Conservation (phyloP, 2,797 vertebrate genomes). For the Enteromius argenteus region DNA sequence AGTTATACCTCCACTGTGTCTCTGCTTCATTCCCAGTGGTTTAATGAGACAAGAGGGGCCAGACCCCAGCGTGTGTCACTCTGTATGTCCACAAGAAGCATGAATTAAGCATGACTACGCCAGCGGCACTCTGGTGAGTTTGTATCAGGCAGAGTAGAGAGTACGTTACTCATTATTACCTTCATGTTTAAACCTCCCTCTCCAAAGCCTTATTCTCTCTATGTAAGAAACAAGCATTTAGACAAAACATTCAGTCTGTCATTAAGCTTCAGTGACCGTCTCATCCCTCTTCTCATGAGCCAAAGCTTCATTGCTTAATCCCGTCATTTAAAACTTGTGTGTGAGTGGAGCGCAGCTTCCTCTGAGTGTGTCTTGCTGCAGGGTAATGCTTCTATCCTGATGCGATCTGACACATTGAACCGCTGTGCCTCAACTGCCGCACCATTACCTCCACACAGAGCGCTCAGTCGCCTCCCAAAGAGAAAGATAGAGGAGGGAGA, state of each 20-base stretch:
- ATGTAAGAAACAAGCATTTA: slow-evolving; percentile 30
- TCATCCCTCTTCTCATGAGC: slow-evolving; percentile 31
- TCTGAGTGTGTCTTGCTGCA: slow-evolving; percentile 41
- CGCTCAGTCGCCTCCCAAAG: neutral
- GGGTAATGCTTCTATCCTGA: slow-evolving; percentile 50
- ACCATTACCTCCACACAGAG: slow-evolving; percentile 43
- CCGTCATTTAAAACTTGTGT: slow-evolving; percentile 39
- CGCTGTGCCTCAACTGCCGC: slow-evolving; percentile 41
- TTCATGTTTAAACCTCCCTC: neutral
- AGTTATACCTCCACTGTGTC: neutral
- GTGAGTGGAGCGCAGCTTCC: slow-evolving; percentile 12
- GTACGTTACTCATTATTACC: neutral
- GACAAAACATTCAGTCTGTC: slow-evolving; percentile 38
- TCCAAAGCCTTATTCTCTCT: neutral
- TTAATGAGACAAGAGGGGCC: slow-evolving; percentile 33
- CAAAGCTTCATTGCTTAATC: slow-evolving; percentile 42
- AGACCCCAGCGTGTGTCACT: slow-evolving; percentile 14
- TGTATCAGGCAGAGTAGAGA: slow-evolving; percentile 21
- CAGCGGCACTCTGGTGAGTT: slow-evolving; percentile 13
- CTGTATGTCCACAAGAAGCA: slow-evolving; percentile 17
- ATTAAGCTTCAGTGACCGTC: slow-evolving; percentile 25
- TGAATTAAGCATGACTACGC: slow-evolving; percentile 50
- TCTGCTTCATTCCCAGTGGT: slow-evolving; percentile 14
- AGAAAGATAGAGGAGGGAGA: neutral
- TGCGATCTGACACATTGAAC: slow-evolving; percentile 50